Conservation (phyloP, 2,797 vertebrate species). For the Poecile montanus region DNA sequence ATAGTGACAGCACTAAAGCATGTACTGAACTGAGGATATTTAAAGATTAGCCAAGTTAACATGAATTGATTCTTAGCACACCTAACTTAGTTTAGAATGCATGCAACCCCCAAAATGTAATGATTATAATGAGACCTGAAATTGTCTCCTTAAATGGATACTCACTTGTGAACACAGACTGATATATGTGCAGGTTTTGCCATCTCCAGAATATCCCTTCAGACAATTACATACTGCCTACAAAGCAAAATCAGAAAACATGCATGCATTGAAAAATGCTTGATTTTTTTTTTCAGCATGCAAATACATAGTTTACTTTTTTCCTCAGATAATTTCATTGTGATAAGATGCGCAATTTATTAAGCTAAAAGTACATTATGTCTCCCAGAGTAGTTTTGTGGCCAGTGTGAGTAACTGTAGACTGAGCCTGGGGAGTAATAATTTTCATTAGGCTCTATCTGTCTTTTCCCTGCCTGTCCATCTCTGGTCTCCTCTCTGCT, state of each 20-base stretch:
- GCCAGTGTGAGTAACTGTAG: neutral
- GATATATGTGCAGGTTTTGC: conserved; percentile 81
- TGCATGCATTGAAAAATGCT: neutral
- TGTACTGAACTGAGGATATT: neutral
- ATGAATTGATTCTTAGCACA: neutral
- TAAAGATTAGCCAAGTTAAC: neutral
- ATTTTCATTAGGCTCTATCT: neutral
- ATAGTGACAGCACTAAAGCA: neutral
- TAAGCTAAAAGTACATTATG: neutral
- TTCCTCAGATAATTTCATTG: neutral
- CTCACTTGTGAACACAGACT: conserved; percentile 83
- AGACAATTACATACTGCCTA: conserved; percentile 88
- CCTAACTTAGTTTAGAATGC: neutral
- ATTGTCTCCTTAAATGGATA: neutral
- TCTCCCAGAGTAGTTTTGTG: neutral
- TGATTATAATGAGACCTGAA: neutral
- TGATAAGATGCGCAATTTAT: neutral
- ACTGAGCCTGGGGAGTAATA: neutral
- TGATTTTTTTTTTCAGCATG: neutral
- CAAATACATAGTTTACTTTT: neutral
- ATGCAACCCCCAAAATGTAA: neutral
- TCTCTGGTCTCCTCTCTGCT: neutral
- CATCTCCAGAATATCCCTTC: conserved; percentile 81
- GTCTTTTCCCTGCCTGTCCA: neutral
- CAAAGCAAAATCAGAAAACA: neutral